Evolutionary conservation across 2,797 vertebrate genomes (phyloP), one percentile per base, ranked within the genome.

Genomic region (Enteromius afrohamiltoni): DNA sequence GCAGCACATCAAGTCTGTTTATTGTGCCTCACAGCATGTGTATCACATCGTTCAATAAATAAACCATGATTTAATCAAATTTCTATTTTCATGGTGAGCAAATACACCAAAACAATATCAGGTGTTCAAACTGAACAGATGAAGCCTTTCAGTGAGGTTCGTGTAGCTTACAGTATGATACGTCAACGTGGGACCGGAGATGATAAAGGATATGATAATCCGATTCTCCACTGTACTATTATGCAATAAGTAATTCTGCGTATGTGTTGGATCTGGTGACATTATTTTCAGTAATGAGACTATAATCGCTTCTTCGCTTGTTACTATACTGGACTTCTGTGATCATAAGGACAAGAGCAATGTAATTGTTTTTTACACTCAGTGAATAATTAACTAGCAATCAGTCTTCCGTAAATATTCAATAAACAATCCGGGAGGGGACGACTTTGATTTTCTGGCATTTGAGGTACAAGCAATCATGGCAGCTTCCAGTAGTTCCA

Each of bases 261-360:
- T 84, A 64, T 23, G 4, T 74, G 26, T 71, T 37, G 29, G 37
- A 51, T n/a, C 55, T 77, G n/a, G n/a, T 70, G 31, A 53, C 26
- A 40, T 64, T 42, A 4, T 58, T 65, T 17, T 70, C 80, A 37
- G 58, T 64, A 64, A 16, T 21, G 45, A 60, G 26, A 67, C 31
- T 79, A 23, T 21, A 60, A 58, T 74, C 26, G 51, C 37, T 47
- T 17, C 17, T 16, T 17, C n/a, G 0, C 47, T n/a, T 31, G 49
- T 19, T 17, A 40, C n/a, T 68, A 13, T 51, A 6, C 51, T 55
- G 29, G 55, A 8, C 21, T 29, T 49, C 55, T 8, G 1, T 73
- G 40, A 71, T 45, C 3, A 29, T 40, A 37, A 90, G 91, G 89
- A 85, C 90, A 91, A 91, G 88, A 60, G 77, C 40, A 29, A 26